phyloP scores from a whole-genome alignment of 2,888 invertebrate species.

The Alentia gelatinosa region DNA sequence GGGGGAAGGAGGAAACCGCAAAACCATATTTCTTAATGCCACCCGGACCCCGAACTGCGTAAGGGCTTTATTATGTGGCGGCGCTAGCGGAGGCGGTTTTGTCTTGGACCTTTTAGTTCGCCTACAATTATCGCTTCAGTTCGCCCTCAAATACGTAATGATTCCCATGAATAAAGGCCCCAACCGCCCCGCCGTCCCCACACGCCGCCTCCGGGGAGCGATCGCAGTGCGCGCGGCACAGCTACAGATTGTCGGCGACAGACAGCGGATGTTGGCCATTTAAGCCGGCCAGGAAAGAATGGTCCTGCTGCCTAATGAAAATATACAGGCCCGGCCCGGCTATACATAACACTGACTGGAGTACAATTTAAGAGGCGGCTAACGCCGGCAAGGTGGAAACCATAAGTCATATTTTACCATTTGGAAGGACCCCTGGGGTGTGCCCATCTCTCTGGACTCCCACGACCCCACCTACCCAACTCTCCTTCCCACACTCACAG shows the following conservation, averaged over 20 bases:
- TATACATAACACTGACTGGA: constrained; percentile 35
- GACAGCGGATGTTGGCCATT: constrained; percentile 48
- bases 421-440: neutral
- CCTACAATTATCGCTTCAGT: constrained; percentile 30
- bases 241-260: constrained; percentile 41
- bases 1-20: neutral
- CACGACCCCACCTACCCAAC: neutral
- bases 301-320: constrained; percentile 46
- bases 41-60: neutral
- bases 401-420: constrained; percentile 41
- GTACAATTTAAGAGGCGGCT: constrained; percentile 38
- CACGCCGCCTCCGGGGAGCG: neutral
- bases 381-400: constrained; percentile 3
- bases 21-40: constrained; percentile 14
- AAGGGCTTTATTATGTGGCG: neutral
- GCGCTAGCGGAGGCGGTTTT: neutral
- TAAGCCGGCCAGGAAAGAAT: constrained; percentile 42
- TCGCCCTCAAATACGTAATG: neutral
- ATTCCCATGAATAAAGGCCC: constrained; percentile 31
- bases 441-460: neutral
- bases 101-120: constrained; percentile 12
- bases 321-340: neutral
- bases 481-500: no score
- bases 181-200: neutral
- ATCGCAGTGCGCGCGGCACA: neutral